A percentile compares a stretch with the other conserved stretches of the same genome.
phyloP scores from a whole-genome alignment of 2,113 vertebrate genomes.

The Erythrolamprus reginae region DNA sequence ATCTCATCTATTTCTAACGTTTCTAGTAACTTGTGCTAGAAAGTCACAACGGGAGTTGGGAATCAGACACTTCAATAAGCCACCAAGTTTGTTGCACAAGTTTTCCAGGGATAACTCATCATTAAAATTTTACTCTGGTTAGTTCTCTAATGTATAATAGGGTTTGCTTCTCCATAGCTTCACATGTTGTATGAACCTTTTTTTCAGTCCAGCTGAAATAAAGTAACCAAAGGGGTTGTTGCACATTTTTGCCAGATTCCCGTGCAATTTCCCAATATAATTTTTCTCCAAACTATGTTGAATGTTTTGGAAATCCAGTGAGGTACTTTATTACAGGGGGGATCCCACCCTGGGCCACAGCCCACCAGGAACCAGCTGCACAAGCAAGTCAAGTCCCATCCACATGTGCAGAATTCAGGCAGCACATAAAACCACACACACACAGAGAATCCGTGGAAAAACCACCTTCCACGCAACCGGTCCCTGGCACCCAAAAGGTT shows the following conservation, averaged over 20 bases:
- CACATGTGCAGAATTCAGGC: too few species aligned
- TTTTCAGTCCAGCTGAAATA: background rate
- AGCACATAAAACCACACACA: too few species aligned
- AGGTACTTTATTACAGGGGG: background rate
- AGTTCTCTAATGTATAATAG: background rate
- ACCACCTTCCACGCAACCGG: too few species aligned
- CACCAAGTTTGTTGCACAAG: background rate
- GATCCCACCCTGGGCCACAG: too few species aligned
- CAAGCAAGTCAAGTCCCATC: too few species aligned
- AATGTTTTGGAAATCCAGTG: too few species aligned
- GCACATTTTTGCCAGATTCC: background rate
- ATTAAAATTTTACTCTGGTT: background rate
- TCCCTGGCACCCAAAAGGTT: too few species aligned
- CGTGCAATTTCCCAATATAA: background rate
- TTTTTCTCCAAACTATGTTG: background rate
- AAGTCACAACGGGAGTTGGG: background rate
- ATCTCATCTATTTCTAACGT: background rate
- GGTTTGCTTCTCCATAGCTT: background rate
- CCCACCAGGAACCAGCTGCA: too few species aligned
- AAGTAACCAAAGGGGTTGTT: background rate
- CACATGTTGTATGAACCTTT: too few species aligned
- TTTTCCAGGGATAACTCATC: background rate
- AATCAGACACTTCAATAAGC: background rate
- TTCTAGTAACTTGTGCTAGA: background rate
- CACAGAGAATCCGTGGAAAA: too few species aligned